phyloP scores from a whole-genome alignment of 2,888 invertebrate genomes.

The Rhogogaster chlorosoma region DNA sequence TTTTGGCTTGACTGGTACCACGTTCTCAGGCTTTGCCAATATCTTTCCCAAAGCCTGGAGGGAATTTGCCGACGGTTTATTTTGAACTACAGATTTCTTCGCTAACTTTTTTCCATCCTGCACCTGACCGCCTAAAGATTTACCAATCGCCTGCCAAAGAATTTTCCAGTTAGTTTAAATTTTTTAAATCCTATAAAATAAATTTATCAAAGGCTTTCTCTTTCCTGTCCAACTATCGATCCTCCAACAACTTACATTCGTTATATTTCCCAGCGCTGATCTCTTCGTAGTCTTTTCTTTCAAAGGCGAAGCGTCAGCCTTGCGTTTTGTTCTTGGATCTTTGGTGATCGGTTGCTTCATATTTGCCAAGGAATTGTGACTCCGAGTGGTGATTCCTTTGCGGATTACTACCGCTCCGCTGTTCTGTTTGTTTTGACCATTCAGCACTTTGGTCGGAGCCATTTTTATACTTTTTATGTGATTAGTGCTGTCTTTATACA shows the following conservation, averaged over 20 bases:
- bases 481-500: neutral
- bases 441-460: slow-evolving; percentile 84
- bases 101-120: slow-evolving; percentile 69
- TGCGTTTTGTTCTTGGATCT: slow-evolving; percentile 85
- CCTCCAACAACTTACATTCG: slow-evolving; percentile 81
- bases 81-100: slow-evolving; percentile 54
- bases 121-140: slow-evolving; percentile 67
- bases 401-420: slow-evolving; percentile 77
- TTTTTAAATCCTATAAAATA: slow-evolving; percentile 2
- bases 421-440: slow-evolving; percentile 79
- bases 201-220: neutral
- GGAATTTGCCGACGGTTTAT: slow-evolving; percentile 60
- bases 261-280: slow-evolving; percentile 92
- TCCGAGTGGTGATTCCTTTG: slow-evolving; percentile 82
- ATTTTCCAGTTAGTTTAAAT: slow-evolving; percentile 10
- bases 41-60: slow-evolving; percentile 65
- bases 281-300: slow-evolving; percentile 88
- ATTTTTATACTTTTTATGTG: slow-evolving; percentile 75
- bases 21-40: slow-evolving; percentile 62
- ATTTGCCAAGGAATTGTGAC: slow-evolving; percentile 77
- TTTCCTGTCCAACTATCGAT: neutral
- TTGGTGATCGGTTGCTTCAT: slow-evolving; percentile 78
- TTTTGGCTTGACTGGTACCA: slow-evolving; percentile 62
- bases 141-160: slow-evolving; percentile 70
- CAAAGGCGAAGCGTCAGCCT: slow-evolving; percentile 89